Evolutionary conservation across 2,888 invertebrate species (phyloP).

Genomic region (Chrysomela aeneicollis): DNA sequence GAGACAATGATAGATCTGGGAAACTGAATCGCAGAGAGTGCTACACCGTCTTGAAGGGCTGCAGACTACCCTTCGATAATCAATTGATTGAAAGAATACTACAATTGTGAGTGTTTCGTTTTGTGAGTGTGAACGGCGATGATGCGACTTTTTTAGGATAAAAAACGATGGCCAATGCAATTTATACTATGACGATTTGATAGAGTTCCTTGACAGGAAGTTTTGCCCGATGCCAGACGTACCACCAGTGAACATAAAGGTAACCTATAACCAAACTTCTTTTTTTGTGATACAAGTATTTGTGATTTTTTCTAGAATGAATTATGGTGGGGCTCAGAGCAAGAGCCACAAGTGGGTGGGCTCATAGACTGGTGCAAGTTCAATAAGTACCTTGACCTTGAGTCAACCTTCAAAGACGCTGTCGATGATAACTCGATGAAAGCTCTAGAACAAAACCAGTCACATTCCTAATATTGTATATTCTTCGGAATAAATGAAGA

Average conservation of each 20-base stretch:
- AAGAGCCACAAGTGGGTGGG: constrained; percentile 57
- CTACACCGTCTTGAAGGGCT: constrained; percentile 72
- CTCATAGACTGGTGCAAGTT: constrained; percentile 64
- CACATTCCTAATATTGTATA: constrained; percentile 24
- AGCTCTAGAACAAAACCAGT: constrained; percentile 34
- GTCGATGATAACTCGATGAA: constrained; percentile 37
- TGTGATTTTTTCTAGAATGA: constrained; percentile 54
- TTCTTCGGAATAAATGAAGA: constrained; percentile 20
- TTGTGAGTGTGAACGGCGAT: not conserved
- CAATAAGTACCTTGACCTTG: constrained; percentile 61
- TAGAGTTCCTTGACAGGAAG: constrained; percentile 75
- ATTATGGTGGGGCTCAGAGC: constrained; percentile 62
- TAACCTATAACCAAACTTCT: constrained; percentile 51
- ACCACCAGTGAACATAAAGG: constrained; percentile 64
- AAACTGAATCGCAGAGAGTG: constrained; percentile 67
- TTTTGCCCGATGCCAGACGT: constrained; percentile 64
- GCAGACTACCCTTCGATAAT: constrained; percentile 72
- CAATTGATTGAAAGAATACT: constrained; percentile 76
- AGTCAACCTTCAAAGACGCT: constrained; percentile 54
- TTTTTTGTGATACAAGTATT: not conserved
- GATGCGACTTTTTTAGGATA: constrained; percentile 60
- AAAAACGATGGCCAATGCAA: constrained; percentile 72
- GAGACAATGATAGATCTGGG: constrained; percentile 67
- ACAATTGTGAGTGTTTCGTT: constrained; percentile 65
- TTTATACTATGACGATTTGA: constrained; percentile 73